Conservation (phyloP, 2,888 invertebrate genomes). For the Chaetoderma sp. region DNA sequence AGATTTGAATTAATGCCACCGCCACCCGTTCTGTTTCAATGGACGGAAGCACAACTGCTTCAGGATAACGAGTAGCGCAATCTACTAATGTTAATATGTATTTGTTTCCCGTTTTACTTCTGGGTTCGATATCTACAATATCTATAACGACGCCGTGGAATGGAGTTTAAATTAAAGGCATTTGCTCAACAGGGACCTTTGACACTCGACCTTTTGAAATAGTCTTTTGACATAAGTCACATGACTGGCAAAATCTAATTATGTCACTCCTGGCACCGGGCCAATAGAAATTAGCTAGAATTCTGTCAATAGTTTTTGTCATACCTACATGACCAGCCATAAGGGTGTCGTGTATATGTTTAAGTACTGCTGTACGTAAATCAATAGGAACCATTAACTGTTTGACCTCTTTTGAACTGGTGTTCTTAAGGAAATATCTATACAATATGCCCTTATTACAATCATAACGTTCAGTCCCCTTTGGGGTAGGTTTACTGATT, state of each 20-base stretch:
- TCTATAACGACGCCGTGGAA: conserved; percentile 40
- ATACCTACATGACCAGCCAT: conserved; percentile 3
- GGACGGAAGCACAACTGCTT: conserved; percentile 18
- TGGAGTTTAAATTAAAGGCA: conserved; percentile 35
- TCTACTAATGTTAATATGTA: conserved; percentile 38
- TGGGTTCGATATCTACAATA: conserved; percentile 36
- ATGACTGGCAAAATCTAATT: conserved; percentile 33
- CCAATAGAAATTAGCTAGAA: conserved; percentile 31
- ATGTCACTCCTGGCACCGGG: conserved; percentile 30
- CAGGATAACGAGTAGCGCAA: conserved; percentile 36
- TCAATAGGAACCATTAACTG: conserved; percentile 29
- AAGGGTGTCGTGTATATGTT: conserved; percentile 24
- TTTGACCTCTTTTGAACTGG: not conserved
- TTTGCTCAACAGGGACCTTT: conserved; percentile 27
- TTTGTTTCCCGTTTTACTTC: conserved; percentile 23
- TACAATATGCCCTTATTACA: not conserved
- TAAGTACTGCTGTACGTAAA: conserved; percentile 14
- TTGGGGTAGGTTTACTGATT: too few species aligned
- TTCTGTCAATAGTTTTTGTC: not conserved
- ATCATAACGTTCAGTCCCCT: not conserved
- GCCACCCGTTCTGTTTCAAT: conserved; percentile 35
- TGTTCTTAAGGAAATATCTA: not conserved
- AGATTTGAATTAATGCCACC: conserved; percentile 33
- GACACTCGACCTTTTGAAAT: conserved; percentile 24
- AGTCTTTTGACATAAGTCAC: conserved; percentile 37